phyloP scores from a whole-genome alignment of 2,113 vertebrate genomes.

The Engraulis encrasicolus region DNA sequence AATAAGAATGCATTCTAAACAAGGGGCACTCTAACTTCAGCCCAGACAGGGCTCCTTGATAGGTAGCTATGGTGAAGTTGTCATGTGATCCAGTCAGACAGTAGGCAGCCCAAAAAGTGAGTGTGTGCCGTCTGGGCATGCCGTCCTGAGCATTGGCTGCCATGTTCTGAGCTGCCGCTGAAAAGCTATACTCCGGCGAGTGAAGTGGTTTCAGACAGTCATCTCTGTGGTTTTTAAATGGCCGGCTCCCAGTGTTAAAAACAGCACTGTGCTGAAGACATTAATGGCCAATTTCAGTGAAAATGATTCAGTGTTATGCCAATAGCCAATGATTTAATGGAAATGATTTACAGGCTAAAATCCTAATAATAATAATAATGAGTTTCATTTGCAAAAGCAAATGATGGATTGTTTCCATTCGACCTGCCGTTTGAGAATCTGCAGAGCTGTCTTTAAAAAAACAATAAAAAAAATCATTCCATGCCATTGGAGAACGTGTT shows the following conservation, averaged over 20 bases:
- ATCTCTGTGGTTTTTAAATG: background rate
- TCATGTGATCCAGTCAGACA: background rate
- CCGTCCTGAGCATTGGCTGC: background rate
- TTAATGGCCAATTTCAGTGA: background rate
- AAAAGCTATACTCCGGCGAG: background rate
- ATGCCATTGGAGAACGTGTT: background rate
- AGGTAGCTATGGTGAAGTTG: background rate
- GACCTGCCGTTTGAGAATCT: background rate
- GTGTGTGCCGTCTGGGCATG: background rate
- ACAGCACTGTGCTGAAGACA: background rate
- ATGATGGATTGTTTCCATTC: constrained; percentile 4
- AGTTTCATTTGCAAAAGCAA: background rate
- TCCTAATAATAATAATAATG: constrained; percentile 9
- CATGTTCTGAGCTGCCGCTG: background rate
- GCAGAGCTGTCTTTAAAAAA: background rate
- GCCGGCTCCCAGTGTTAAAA: constrained; percentile 5
- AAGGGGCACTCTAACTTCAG: no score
- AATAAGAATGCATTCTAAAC: no score
- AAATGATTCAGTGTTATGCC: background rate
- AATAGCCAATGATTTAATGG: constrained; percentile 1
- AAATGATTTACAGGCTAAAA: background rate
- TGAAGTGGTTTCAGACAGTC: background rate
- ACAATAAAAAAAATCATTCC: background rate
- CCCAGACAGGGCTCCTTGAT: background rate
- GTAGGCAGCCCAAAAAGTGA: no score